These are phyloP conservation scores for Microctonus aethiopoides DNA, from an alignment of 2,888 invertebrate species.

Conservation along the genomic window DNA sequence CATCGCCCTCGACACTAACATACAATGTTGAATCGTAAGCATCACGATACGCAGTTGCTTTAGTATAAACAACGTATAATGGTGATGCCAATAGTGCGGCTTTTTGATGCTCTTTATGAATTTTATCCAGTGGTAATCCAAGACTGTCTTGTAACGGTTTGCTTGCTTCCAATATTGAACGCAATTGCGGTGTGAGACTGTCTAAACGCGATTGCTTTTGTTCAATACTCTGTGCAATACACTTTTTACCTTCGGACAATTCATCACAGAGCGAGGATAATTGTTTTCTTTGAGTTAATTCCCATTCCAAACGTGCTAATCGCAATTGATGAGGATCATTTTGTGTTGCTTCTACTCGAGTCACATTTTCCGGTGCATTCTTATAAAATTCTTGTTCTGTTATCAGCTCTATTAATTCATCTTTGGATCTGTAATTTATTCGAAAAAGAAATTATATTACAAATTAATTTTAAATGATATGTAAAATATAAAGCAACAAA, in stretches of 20 bases:
- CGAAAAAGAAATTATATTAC: constrained; percentile 11
- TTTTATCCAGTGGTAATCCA: constrained; percentile 82
- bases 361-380: constrained; percentile 79
- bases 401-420: constrained; percentile 92
- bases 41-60: constrained; percentile 84
- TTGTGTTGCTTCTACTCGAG: constrained; percentile 75
- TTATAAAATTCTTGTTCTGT: constrained; percentile 84
- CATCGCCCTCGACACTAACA: constrained; percentile 68
- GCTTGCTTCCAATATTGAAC: constrained; percentile 79
- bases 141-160: constrained; percentile 91
- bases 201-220: constrained; percentile 81
- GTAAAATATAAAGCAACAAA: neutral
- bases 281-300: constrained; percentile 87
- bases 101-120: constrained; percentile 80
- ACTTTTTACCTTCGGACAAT: constrained; percentile 81
- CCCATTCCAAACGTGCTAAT: constrained; percentile 90
- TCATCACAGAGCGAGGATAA: constrained; percentile 81
- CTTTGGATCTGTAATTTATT: constrained; percentile 77
- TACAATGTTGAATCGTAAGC: constrained; percentile 70
- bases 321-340: constrained; percentile 82
- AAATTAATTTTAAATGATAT: neutral
- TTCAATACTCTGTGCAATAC: constrained; percentile 80
- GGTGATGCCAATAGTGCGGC: constrained; percentile 83
- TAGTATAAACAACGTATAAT: constrained; percentile 87
- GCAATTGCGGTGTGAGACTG: constrained; percentile 83